phyloP scores from a whole-genome alignment of 2,888 invertebrate genomes.

The Drosophila formosana region DNA sequence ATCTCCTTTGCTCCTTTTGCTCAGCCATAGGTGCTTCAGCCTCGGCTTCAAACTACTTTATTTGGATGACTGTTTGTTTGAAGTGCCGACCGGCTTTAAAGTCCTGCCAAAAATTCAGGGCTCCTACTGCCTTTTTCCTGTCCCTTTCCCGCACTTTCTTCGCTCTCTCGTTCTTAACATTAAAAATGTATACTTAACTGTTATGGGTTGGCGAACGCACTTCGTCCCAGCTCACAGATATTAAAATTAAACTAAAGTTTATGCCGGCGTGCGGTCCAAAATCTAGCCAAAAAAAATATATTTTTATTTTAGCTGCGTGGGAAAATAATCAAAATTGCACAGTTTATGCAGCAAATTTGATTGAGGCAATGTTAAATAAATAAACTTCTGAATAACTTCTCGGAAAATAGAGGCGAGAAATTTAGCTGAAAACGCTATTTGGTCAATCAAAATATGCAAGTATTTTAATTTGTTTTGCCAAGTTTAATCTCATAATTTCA shows the following conservation, averaged over 20 bases:
- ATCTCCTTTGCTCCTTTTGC: conserved; percentile 6
- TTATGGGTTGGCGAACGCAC: conserved; percentile 3
- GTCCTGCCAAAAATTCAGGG: conserved; percentile 11
- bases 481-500: neutral
- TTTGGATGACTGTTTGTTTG: conserved; percentile 64
- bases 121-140: conserved; percentile 5
- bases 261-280: neutral
- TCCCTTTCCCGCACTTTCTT: neutral
- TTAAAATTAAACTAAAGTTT: conserved; percentile 18
- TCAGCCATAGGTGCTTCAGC: neutral
- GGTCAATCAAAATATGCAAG: neutral
- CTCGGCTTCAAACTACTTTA: conserved; percentile 68
- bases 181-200: conserved; percentile 25
- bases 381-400: conserved; percentile 2
- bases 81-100: conserved; percentile 41
- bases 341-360: conserved; percentile 8
- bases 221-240: conserved; percentile 2
- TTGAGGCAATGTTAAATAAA: neutral
- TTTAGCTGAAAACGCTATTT: neutral
- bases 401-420: neutral
- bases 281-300: neutral
- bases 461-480: neutral
- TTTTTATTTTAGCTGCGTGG: neutral
- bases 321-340: conserved; percentile 10
- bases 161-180: neutral